Conservation (phyloP, 2,888 invertebrate species). For the Syrphus vitripennis region DNA sequence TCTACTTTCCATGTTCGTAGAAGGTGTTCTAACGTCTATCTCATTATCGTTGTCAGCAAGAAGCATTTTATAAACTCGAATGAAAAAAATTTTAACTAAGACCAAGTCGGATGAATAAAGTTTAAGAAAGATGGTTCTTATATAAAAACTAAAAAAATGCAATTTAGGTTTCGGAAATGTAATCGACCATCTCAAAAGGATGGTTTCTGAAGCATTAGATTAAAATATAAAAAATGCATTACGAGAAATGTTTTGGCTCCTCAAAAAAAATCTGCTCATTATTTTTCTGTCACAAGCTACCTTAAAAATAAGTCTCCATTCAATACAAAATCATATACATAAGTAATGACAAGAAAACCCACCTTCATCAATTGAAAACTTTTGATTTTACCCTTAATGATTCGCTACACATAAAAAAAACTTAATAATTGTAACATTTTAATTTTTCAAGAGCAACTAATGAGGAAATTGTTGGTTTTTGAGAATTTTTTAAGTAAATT, state of each 20-base stretch:
- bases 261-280: not conserved
- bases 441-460: constrained; percentile 9
- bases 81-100: too few species aligned
- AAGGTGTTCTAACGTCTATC: too few species aligned
- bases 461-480: constrained; percentile 37
- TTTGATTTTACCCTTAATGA: constrained; percentile 56
- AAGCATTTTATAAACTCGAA: too few species aligned
- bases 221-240: not conserved
- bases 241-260: not conserved
- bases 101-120: too few species aligned
- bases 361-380: constrained; percentile 27
- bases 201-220: not conserved
- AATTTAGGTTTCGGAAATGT: not conserved
- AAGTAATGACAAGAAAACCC: constrained; percentile 40
- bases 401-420: constrained; percentile 57
- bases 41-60: too few species aligned
- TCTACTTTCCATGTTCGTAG: too few species aligned
- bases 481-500: constrained; percentile 15
- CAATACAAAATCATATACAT: constrained; percentile 5
- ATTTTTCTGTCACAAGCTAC: constrained; percentile 34
- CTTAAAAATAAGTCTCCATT: not conserved
- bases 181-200: not conserved
- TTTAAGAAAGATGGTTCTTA: too few species aligned
- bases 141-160: too few species aligned
- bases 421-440: not conserved